Percentiles rank a stretch among this genome's conserved stretches.
These are phyloP conservation scores for Antheraea yamamai DNA, from an alignment of 2,888 invertebrate genomes.

Conservation along the genomic window DNA sequence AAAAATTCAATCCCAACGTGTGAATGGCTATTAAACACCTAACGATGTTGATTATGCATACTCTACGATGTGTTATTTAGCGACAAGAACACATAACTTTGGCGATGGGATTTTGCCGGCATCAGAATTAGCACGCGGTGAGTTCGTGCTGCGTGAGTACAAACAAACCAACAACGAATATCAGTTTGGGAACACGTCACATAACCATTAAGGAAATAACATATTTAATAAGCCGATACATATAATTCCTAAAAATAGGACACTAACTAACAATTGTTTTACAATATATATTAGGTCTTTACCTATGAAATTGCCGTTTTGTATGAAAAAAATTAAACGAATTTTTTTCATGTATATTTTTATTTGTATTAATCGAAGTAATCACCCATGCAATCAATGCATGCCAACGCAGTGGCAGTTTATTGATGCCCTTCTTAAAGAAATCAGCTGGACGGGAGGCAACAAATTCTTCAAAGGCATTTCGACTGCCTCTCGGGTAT, in stretches of 20 bases:
- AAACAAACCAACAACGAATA: not conserved
- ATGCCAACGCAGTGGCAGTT: too few species aligned
- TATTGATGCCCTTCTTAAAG: too few species aligned
- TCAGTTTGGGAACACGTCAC: not conserved
- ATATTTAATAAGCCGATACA: not conserved
- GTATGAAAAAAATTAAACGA: too few species aligned
- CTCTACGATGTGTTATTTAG: not conserved
- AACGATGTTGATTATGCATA: not conserved
- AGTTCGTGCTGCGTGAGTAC: not conserved
- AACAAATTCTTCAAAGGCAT: too few species aligned
- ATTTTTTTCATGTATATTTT: too few species aligned
- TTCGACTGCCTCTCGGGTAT: too few species aligned
- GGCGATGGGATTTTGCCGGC: not conserved
- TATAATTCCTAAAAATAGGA: not conserved
- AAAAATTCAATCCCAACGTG: not conserved
- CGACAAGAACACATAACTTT: not conserved
- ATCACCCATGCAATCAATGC: too few species aligned
- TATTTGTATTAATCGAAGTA: too few species aligned
- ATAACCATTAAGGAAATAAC: slow-evolving; percentile 2
- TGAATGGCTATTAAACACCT: not conserved
- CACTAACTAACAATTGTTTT: not conserved
- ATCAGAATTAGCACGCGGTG: not conserved
- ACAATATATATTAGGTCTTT: not conserved
- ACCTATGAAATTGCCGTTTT: too few species aligned
- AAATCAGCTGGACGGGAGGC: too few species aligned